phyloP scores from a whole-genome alignment of 2,797 vertebrate species.

The Myotis pilosus region DNA sequence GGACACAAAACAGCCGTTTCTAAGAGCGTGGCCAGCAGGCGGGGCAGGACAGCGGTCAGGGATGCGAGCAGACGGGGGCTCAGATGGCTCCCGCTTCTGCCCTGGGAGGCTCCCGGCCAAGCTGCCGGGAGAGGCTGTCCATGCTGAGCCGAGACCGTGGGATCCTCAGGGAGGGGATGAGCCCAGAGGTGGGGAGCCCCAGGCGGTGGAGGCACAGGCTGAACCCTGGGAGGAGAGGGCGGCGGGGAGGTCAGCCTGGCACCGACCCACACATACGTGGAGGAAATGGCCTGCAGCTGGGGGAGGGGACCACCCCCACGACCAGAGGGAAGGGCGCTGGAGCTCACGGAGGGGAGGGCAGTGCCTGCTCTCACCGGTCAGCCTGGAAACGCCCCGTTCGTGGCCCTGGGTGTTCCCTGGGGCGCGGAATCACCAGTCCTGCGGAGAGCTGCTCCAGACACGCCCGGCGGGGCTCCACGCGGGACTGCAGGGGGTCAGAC shows the following conservation, averaged over 20 bases:
- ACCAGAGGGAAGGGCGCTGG: not conserved
- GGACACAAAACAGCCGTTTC: not conserved
- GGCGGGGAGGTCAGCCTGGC: not conserved
- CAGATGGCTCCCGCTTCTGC: not conserved
- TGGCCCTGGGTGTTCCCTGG: not conserved
- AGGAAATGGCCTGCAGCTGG: not conserved
- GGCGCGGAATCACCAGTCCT: not conserved
- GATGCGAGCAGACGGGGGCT: not conserved
- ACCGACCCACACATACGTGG: accelerated
- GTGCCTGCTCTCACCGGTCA: not conserved
- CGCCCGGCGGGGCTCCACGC: not conserved
- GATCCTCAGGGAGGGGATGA: not conserved
- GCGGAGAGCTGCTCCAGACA: not conserved
- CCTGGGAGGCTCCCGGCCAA: not conserved
- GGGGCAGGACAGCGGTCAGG: not conserved
- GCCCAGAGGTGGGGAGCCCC: not conserved
- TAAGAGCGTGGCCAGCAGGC: not conserved
- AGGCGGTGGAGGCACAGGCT: not conserved
- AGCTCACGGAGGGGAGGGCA: too few relatives aligned
- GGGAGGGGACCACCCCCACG: not conserved
- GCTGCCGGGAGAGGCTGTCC: not conserved
- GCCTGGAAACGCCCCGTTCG: too few relatives aligned
- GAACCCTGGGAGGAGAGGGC: not conserved
- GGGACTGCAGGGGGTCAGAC: not conserved
- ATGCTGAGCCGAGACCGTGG: not conserved